These are phyloP conservation scores for Speoplatyrhinus poulsoni DNA, from an alignment of 2,113 vertebrate species.

Conservation along the genomic window DNA sequence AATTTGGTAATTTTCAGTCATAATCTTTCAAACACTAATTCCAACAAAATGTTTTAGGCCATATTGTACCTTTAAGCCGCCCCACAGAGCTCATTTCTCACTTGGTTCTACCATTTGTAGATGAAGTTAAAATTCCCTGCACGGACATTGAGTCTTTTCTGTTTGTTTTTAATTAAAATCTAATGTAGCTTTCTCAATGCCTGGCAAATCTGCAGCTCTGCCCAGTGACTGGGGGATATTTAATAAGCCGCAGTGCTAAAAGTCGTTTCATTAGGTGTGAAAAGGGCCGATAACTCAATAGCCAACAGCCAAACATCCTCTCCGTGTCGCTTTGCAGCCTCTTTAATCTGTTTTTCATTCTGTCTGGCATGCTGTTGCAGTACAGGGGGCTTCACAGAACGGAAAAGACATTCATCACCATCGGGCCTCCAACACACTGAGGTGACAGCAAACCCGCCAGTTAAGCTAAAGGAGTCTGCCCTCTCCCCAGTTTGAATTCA, in stretches of 20 bases:
- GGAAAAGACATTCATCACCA: constrained; percentile 75
- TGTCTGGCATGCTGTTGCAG: constrained; percentile 68
- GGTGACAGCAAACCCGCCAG: constrained; percentile 60
- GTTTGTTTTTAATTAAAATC: constrained; percentile 77
- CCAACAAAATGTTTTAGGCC: too few relatives aligned
- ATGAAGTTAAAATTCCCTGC: constrained; percentile 64
- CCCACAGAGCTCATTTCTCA: constrained; percentile 34
- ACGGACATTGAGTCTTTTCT: constrained; percentile 66
- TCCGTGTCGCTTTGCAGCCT: constrained; percentile 70
- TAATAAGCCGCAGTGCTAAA: constrained; percentile 77
- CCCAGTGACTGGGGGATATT: constrained; percentile 71
- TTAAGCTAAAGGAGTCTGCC: constrained; percentile 53
- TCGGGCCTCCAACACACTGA: constrained; percentile 65
- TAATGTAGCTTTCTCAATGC: constrained; percentile 67
- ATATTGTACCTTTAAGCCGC: constrained; percentile 40
- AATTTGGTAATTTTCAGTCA: too few relatives aligned
- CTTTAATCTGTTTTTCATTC: constrained; percentile 80
- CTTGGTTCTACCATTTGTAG: constrained; percentile 49
- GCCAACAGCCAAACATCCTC: constrained; percentile 79
- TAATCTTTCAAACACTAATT: too few relatives aligned
- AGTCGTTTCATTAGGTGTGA: constrained; percentile 81
- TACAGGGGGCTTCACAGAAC: constrained; percentile 68
- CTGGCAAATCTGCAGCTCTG: constrained; percentile 65
- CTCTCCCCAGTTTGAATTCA: constrained; percentile 46
- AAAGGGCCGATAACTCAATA: constrained; percentile 80